Percentiles rank a stretch among this genome's conserved stretches.
phyloP scores from a whole-genome alignment of 2,113 vertebrate species.

The Dipodomys stephensi region DNA sequence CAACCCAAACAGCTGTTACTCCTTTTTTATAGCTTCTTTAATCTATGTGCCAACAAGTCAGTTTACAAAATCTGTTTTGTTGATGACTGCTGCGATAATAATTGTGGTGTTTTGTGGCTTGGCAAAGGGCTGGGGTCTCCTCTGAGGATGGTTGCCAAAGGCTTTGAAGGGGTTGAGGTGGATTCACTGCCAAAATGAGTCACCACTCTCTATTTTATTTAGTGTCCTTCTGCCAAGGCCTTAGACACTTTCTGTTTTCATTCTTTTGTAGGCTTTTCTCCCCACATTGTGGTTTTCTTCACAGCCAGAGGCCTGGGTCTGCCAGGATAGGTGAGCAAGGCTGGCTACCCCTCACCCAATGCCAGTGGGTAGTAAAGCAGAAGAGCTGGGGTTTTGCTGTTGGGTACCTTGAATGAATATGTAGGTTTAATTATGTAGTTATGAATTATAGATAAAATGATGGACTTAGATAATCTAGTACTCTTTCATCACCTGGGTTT shows the following conservation, averaged over 20 bases:
- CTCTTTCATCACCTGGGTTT: slow-evolving; percentile 78
- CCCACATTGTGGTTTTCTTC: slow-evolving; percentile 93
- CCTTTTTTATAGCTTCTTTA: slow-evolving; percentile 92
- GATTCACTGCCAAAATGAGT: slow-evolving; percentile 94
- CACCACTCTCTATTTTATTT: slow-evolving; percentile 92
- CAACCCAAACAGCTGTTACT: slow-evolving; percentile 92
- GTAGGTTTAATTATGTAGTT: slow-evolving; percentile 81
- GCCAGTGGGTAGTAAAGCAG: slow-evolving; percentile 79
- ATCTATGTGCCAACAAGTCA: slow-evolving; percentile 92
- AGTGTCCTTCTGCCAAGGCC: slow-evolving; percentile 93
- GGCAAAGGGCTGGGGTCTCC: slow-evolving; percentile 92
- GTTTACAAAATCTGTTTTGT: slow-evolving; percentile 94
- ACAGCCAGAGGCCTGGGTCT: slow-evolving; percentile 89
- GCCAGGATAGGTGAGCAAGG: slow-evolving; percentile 91
- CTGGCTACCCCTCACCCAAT: slow-evolving; percentile 81
- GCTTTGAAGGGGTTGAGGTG: slow-evolving; percentile 92
- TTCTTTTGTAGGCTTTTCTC: slow-evolving; percentile 92
- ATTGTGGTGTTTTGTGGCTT: slow-evolving; percentile 93
- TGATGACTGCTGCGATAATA: slow-evolving; percentile 92
- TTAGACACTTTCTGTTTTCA: slow-evolving; percentile 94
- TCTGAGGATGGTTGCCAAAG: slow-evolving; percentile 92
- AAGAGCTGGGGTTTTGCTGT: slow-evolving; percentile 78
- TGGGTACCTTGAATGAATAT: slow-evolving; percentile 77
- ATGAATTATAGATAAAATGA: slow-evolving; percentile 79
- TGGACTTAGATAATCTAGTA: slow-evolving; percentile 54